These are phyloP conservation scores for Augiades crinisus DNA, from an alignment of 2,888 invertebrate species.

Conservation along the genomic window DNA sequence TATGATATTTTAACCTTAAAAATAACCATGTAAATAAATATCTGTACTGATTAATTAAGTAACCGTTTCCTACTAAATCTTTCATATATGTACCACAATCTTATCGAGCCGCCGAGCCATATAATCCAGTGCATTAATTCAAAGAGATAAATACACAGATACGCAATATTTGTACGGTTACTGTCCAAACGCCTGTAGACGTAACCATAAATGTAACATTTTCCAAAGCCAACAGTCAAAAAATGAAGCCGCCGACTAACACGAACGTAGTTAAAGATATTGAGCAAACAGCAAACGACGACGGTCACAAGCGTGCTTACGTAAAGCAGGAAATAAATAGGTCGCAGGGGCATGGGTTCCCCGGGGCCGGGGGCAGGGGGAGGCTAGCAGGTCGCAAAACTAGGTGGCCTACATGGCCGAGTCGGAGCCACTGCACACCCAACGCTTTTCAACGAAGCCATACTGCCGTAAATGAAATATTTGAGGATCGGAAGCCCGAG, in stretches of 20 bases:
- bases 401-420: slow-evolving; percentile 65
- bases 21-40: too few relatives aligned
- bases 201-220: too few relatives aligned
- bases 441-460: slow-evolving; percentile 43
- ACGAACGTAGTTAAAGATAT: slow-evolving; percentile 30
- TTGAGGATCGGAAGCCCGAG: slow-evolving; percentile 34
- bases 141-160: too few relatives aligned
- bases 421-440: slow-evolving; percentile 40
- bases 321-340: slow-evolving; percentile 62
- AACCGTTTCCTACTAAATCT: too few relatives aligned
- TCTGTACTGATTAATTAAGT: too few relatives aligned
- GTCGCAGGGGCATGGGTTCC: slow-evolving; percentile 50
- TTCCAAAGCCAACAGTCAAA: background rate
- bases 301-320: slow-evolving; percentile 41
- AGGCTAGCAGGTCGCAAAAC: slow-evolving; percentile 39
- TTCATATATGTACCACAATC: too few relatives aligned
- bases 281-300: slow-evolving; percentile 36
- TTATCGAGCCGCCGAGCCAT: too few relatives aligned
- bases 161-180: too few relatives aligned
- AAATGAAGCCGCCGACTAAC: slow-evolving; percentile 1
- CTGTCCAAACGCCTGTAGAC: too few relatives aligned
- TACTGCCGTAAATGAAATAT: slow-evolving; percentile 46
- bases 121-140: too few relatives aligned
- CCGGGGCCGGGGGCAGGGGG: slow-evolving; percentile 31
- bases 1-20: too few relatives aligned